Conservation (phyloP, 2,113 vertebrate species). For the Hippocampus zosterae region DNA sequence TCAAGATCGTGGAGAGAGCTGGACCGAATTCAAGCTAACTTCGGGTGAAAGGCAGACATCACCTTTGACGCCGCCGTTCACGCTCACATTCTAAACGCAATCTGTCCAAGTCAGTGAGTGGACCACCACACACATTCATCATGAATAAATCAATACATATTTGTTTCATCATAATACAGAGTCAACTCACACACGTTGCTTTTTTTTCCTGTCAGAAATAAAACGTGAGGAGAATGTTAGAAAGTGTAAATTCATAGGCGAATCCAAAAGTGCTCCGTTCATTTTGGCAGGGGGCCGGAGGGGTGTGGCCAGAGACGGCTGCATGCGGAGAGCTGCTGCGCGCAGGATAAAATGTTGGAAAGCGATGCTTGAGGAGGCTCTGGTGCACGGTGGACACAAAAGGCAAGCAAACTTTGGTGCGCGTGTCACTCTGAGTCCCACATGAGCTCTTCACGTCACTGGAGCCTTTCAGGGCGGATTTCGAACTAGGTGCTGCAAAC, state of each 20-base stretch:
- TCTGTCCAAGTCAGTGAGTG: not conserved
- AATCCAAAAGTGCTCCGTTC: not conserved
- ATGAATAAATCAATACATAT: too few species aligned
- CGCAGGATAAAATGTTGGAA: conserved; percentile 68
- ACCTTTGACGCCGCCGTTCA: too few species aligned
- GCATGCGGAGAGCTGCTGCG: conserved; percentile 37
- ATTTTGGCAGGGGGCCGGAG: conserved; percentile 30
- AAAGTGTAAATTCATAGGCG: not conserved
- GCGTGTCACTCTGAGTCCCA: not conserved
- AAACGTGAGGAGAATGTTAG: not conserved
- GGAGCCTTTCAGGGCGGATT: conserved; percentile 18
- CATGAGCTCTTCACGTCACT: conserved; percentile 32
- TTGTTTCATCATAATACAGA: too few species aligned
- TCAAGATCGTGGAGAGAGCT: too few species aligned
- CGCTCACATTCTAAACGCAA: not conserved
- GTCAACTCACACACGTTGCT: not conserved
- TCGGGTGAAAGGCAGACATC: too few species aligned
- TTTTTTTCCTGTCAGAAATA: not conserved
- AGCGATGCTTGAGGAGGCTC: conserved; percentile 57
- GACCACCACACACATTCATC: not conserved
- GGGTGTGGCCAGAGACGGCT: conserved; percentile 62
- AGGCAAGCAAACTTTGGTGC: not conserved
- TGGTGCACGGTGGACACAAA: conserved; percentile 22
- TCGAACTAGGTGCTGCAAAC: conserved; percentile 7
- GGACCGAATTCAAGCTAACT: too few species aligned